Evolutionary conservation across 2,797 vertebrate genomes (phyloP).

Genomic region (Gymnopithys bicolor): DNA sequence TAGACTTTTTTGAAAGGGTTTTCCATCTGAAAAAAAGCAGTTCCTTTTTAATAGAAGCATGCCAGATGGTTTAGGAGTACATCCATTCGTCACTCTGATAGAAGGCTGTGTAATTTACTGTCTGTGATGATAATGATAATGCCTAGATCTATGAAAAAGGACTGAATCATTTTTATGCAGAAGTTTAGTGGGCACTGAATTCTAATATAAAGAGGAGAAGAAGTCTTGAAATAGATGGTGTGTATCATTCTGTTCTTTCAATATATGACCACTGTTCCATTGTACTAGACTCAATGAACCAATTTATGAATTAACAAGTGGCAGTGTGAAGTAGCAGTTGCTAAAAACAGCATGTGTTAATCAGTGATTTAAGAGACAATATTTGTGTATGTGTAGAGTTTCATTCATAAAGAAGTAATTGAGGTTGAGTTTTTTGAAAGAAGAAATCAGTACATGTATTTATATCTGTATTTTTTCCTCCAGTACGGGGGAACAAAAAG

Average conservation of each 20-base stretch:
- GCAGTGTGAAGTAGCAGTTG: not conserved
- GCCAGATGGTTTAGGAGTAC: slow-evolving; percentile 41
- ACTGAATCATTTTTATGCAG: slow-evolving; percentile 20
- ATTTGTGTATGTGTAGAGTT: not conserved
- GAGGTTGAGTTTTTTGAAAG: not conserved
- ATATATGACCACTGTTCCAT: not conserved
- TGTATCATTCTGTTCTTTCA: not conserved
- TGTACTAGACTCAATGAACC: not conserved
- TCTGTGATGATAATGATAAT: slow-evolving; percentile 2
- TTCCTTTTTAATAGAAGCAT: slow-evolving; percentile 20
- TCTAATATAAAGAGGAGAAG: not conserved
- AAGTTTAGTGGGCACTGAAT: slow-evolving; percentile 9
- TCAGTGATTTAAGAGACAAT: not conserved
- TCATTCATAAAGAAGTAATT: not conserved
- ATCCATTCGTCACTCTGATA: slow-evolving; percentile 51
- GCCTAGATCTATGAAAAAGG: not conserved
- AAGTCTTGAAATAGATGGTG: not conserved
- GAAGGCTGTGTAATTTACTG: slow-evolving; percentile 39
- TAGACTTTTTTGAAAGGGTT: slow-evolving; percentile 18
- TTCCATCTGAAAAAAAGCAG: slow-evolving; percentile 4
- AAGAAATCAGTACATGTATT: not conserved
- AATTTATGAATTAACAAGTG: not conserved
- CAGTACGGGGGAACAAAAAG: not conserved
- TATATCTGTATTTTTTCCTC: not conserved
- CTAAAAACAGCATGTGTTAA: not conserved